Evolutionary conservation across 2,113 vertebrate species (phyloP).

Genomic region (Poicephalus gulielmi): DNA sequence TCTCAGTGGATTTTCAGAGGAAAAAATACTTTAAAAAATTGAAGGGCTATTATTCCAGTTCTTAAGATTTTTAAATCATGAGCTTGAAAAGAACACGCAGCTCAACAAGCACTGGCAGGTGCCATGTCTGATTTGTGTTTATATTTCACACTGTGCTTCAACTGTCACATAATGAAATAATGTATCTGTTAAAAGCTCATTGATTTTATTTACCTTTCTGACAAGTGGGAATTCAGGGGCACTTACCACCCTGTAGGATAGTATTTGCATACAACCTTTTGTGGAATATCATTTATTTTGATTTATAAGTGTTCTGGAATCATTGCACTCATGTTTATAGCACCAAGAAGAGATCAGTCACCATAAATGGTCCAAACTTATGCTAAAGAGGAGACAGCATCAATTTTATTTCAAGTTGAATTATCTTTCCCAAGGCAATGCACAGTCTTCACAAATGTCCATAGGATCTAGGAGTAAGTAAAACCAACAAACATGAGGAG

Average conservation of each 20-base stretch:
- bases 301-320: constrained; percentile 1
- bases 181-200: constrained; percentile 22
- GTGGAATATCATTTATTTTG: constrained; percentile 7
- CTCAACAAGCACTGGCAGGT: neutral
- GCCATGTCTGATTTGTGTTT: constrained; percentile 37
- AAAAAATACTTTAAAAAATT: neutral
- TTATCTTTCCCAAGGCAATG: neutral
- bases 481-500: neutral
- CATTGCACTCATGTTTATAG: neutral
- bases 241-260: neutral
- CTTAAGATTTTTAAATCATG: neutral
- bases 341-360: neutral
- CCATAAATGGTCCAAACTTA: neutral
- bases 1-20: neutral
- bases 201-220: constrained; percentile 38
- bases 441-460: neutral
- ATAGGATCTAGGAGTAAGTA: neutral
- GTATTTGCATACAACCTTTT: constrained; percentile 1
- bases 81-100: neutral
- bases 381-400: neutral
- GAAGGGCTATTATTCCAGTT: neutral
- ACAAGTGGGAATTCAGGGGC: constrained; percentile 7
- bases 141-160: constrained; percentile 41
- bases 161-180: constrained; percentile 39
- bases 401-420: neutral